Evolutionary conservation across 2,797 vertebrate genomes (phyloP), one percentile per base, ranked within the genome.

Genomic region (Lacerta bilineata): DNA sequence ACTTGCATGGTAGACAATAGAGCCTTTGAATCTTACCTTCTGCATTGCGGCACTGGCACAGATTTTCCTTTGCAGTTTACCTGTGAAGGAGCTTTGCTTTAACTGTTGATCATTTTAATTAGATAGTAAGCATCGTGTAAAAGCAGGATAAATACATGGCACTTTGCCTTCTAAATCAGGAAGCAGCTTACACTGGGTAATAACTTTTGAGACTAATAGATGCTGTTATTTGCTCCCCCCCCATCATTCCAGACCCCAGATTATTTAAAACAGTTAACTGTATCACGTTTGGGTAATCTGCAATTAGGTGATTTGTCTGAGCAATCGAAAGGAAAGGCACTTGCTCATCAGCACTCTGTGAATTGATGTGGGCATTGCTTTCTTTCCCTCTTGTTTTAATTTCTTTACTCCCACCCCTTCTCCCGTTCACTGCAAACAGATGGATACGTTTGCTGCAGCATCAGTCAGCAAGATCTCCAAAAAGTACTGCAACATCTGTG

Each of bases 271-370:
- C 55, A 76, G 89, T 91, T 91, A 79, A 86, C 88, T 94, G 79
- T 92, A 78, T 93, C 71, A 3, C 50, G 71, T 87, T 92, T 91
- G 87, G 61, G 85, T 81, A 90, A 82, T 68, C 87, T 90, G 81
- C 93, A 95, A 93, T 95, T 92, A 93, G 92, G 91, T 93, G 78
- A 94, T 91, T 95, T 94, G 91, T 89, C 85, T 87, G 59, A 89
- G n/a, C 89, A 88, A 83, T 86, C 84, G 90, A 86, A 92, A 92
- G 92, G 71, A 91, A 74, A 72, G 91, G 55, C 80, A 46, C 1
- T 78, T 0, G 77, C 85, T 95, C 91, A 89, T 95, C 93, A 93
- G 80, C 94, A 81, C 29, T 89, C 79, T 84, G 88, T 91, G 93
- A 95, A 89, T 93, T 27, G 94, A 86, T 93, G 91, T 90, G 91